These are phyloP conservation scores for Eurystomus glaucurus DNA, from an alignment of 2,797 vertebrate species.

Conservation along the genomic window DNA sequence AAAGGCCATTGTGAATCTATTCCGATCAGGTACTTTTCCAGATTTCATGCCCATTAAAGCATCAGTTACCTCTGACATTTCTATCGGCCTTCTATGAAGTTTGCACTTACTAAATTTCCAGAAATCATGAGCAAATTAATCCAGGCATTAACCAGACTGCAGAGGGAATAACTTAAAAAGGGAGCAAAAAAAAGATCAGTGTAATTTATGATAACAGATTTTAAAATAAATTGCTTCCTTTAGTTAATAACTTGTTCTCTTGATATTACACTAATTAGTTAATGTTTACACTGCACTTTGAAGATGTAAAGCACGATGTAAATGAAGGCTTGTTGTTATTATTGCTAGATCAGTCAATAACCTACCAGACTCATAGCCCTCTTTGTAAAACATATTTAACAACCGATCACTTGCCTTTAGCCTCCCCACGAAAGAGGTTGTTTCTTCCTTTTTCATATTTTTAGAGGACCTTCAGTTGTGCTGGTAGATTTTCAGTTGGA, in stretches of 20 bases:
- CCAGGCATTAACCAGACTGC: constrained; percentile 74
- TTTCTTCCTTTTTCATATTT: background rate
- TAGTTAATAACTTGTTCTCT: constrained; percentile 66
- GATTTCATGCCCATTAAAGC: constrained; percentile 74
- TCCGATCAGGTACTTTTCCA: constrained; percentile 20
- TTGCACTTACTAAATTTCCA: constrained; percentile 77
- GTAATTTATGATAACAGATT: constrained; percentile 81
- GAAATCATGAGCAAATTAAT: constrained; percentile 77
- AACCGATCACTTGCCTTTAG: background rate
- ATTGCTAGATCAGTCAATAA: constrained; percentile 24
- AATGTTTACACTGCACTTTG: constrained; percentile 60
- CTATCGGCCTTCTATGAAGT: constrained; percentile 75
- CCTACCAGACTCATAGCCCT: background rate
- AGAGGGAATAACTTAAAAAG: constrained; percentile 66
- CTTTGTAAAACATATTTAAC: background rate
- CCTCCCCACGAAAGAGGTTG: rapidly evolving
- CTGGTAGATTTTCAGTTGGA: background rate
- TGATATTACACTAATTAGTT: constrained; percentile 60
- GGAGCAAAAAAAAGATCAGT: background rate
- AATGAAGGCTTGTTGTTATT: constrained; percentile 10
- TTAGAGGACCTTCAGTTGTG: background rate
- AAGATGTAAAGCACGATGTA: constrained; percentile 51
- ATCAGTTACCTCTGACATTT: constrained; percentile 77
- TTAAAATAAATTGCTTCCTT: constrained; percentile 71
- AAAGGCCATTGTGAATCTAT: constrained; percentile 20